Evolutionary conservation across 2,113 vertebrate species (phyloP).

Genomic region (Leucopsar rothschildi): DNA sequence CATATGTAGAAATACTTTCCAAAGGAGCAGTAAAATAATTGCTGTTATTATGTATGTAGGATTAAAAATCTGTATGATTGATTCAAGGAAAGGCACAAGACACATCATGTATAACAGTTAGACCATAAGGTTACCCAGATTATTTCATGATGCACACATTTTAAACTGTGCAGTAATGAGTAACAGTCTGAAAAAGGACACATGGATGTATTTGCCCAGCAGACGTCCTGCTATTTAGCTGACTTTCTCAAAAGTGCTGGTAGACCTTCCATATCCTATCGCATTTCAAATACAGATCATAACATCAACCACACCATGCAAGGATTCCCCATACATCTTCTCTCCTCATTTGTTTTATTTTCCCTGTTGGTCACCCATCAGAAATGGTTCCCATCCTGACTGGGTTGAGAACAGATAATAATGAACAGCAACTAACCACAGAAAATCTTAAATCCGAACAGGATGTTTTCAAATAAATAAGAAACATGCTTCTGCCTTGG

Average conservation of each 20-base stretch:
- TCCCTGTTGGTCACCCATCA: background rate
- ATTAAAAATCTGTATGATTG: background rate
- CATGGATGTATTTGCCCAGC: background rate
- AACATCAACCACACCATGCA: background rate
- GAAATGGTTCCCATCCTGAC: background rate
- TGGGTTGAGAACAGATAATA: conserved; percentile 24
- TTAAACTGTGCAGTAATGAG: background rate
- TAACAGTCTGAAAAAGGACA: background rate
- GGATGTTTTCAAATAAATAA: conserved; percentile 48
- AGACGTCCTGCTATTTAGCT: background rate
- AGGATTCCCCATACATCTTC: background rate
- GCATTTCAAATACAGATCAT: background rate
- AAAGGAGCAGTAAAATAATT: background rate
- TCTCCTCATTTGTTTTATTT: conserved; percentile 37
- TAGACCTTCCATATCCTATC: background rate
- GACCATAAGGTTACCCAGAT: background rate
- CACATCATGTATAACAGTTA: background rate
- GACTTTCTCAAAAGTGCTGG: background rate
- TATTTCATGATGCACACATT: background rate
- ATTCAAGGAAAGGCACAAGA: background rate
- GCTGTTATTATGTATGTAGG: background rate
- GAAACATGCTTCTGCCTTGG: background rate
- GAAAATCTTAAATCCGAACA: conserved; percentile 30
- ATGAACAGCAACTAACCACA: background rate
- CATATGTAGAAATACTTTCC: background rate